Base-by-base conservation (phyloP, 1,140 invertebrate species). In the Bicyclus anynana region DNA sequence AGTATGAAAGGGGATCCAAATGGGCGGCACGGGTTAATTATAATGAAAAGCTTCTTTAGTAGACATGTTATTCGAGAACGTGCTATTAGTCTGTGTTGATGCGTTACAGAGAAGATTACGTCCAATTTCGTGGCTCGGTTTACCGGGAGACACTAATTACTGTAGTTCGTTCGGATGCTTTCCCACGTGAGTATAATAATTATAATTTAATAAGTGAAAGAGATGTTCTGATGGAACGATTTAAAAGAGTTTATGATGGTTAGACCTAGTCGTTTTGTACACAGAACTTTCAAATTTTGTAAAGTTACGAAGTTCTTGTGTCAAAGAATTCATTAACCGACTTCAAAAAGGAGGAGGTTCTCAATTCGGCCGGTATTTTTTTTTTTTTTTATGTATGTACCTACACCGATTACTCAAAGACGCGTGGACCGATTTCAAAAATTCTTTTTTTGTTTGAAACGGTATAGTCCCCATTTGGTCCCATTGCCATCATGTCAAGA, bases 31-130 rank as follows among this genome's bases (percentile, higher is more conserved):
- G 37, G 37, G 37, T 14, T 50, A 27, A 44, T 57, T 42, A 42
- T 49, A 42, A 50, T 9, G 13, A 44, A 53, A 53, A 20, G 69
- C 69, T 69, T 69, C 67, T 67, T 52, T 64, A 49, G 62, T 65
- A 65, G 65, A 67, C 61, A 52, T 52, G 37, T 40, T 40, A 40
- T 40, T 40, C 16, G 37, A 16, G 14, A 40, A 40, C 37, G 13
- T 40, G 52, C 67, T 61, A 65, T 69, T 77, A 70, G 16, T 17
- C 27, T 47, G 16, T 40, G 37, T 16, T 23, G 44, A 27, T 21
- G 29, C 12, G 16, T 50, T 13, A 12, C 20, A 50, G 35, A 35
- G 48, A 50, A 20, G 20, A 10, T 4, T 16, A 14, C 37, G 13
- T 40, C 7, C 37, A 17, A 7, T 40, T 33, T 40, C 37, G 37